These are phyloP conservation scores for Rotaria socialis DNA, from an alignment of 2,888 invertebrate species.

Conservation along the genomic window DNA sequence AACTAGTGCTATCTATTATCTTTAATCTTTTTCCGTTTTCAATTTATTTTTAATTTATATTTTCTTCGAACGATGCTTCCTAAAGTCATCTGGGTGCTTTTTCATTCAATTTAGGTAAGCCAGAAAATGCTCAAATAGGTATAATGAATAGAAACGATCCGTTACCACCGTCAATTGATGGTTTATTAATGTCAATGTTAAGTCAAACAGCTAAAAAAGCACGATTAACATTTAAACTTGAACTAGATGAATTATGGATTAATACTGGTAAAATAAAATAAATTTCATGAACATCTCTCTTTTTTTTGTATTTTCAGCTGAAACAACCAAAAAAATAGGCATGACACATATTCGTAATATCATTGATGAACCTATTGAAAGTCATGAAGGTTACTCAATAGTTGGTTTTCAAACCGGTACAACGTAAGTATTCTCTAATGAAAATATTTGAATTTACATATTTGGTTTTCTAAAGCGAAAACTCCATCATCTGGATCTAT, in stretches of 20 bases:
- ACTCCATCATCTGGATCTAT: constrained; percentile 19
- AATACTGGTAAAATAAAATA: constrained; percentile 66
- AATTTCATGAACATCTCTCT: no score
- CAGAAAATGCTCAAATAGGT: neutral
- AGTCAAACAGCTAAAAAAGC: constrained; percentile 84
- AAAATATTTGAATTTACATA: neutral
- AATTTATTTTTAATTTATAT: no score
- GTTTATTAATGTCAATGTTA: constrained; percentile 66
- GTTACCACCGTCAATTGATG: neutral
- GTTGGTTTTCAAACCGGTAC: constrained; percentile 25
- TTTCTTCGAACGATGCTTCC: no score
- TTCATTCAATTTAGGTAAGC: neutral
- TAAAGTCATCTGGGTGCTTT: no score
- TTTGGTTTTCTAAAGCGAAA: neutral
- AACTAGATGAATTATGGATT: constrained; percentile 82
- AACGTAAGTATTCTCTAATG: neutral
- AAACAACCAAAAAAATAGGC: constrained; percentile 81
- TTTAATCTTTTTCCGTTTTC: no score
- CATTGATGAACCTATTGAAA: constrained; percentile 75
- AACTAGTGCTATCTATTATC: no score
- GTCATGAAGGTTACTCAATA: constrained; percentile 73
- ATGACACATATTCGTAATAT: constrained; percentile 82
- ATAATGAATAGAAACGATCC: neutral
- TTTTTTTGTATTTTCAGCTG: constrained; percentile 57
- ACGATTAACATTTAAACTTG: constrained; percentile 81